Base-by-base conservation (phyloP, 2,113 vertebrate genomes). In the Peucedramus taeniatus region DNA sequence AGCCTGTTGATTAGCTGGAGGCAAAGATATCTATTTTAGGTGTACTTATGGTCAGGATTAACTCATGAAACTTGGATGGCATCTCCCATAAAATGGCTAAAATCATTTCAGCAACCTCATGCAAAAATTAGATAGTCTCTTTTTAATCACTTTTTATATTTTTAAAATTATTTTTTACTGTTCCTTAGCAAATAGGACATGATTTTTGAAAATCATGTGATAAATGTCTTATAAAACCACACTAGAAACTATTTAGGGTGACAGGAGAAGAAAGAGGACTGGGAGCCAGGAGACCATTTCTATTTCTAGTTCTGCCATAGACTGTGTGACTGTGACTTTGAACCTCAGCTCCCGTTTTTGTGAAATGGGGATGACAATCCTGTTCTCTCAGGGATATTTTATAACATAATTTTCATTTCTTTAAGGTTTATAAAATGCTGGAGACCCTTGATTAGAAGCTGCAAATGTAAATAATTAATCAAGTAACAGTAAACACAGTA, bases 241-340 rank as follows among this genome's bases (percentile, higher is more conserved):
- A 83, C 86, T 56, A 83, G 92, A 95, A 93, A 93, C 79, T 96
- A 94, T 96, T 96, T 89, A 89, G 85, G 89, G 92, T 94, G 94
- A 93, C 44, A 75, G 85, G 49, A 93, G 85, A 94, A 94, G 93
- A 94, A 94, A 89, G 72, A 95, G 86, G 88, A 95, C 96, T 94
- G 93, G 81, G 93, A 96, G 96, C 90, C 92, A 94, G 93, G 90
- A 96, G 96, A 96, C 92, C 66, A 77, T 92, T 95, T 96, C 96
- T 96, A 95, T 97, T 96, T 96, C 96, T 95, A 92, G 85, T 95
- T 66, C 87, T 94, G 88, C 90, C 72, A 86, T 39, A 75, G 88
- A 80, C 60, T 74, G 24, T 76, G 87, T 80, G 90, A 83, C 85
- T 85, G 30, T 93, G 83, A 94, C 93, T 95, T 95, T 96, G 94